Base-by-base conservation (phyloP, 2,888 invertebrate species). In the Drosophila nr. medialis region DNA sequence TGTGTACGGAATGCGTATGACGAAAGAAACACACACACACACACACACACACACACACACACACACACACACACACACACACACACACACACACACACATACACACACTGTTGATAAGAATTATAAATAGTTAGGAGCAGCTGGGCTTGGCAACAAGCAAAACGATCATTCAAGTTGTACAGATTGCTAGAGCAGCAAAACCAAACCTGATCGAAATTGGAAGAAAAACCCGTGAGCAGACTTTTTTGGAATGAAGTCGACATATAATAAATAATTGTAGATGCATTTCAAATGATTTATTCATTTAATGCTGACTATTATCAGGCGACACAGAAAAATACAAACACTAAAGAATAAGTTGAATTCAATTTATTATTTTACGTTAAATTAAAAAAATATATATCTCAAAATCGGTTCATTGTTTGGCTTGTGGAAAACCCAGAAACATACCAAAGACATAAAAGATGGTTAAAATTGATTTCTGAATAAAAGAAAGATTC, bases 51-150 rank as follows among this genome's bases (percentile, higher is more conserved):
- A 40, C 18, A 6, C 2, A n/a, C 8, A n/a, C 15, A 18, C 24
- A 24, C 1, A 24, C 24, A 24, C 24, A 24, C 1, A 1, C 24
- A 24, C 1, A 24, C 24, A 24, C 24, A 24, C 24, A 24, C 24
- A 24, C 24, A 24, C 1, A 1, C 24, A 24, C 1, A 24, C 24
- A 24, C 24, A 24, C 24, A n/a, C n/a, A n/a, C n/a, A n/a, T 8
- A 1, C 5, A 24, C 21, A 34, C 29, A 24, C 34, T 40, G 61
- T 38, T 76, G 76, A 76, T 76, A 76, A 76, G 67, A 72, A 60
- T 38, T 60, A 50, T 67, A 73, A 62, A 70, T 70, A 66, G 75
- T 65, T 48, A 32, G 30, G 27, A 69, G 54, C 49, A 64, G n/a
- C n/a, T 38, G 42, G 30, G 48, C 54, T 71, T 76, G 66, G 63